Evolutionary conservation across 2,888 invertebrate species (phyloP).

Genomic region (Ophioninae sp.): DNA sequence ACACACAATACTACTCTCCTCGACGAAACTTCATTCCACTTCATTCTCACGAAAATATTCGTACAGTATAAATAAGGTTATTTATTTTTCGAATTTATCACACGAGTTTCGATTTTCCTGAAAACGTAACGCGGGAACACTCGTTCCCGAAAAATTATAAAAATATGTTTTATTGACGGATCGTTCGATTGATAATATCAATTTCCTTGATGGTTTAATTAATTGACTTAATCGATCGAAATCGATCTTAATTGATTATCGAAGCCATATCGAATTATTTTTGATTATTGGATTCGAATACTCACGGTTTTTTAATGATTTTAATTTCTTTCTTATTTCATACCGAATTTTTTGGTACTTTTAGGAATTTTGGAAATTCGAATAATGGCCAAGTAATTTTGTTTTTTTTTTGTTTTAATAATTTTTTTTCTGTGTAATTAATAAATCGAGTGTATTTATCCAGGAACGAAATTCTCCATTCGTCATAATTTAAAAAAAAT

Average conservation of each 20-base stretch:
- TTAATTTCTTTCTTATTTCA: neutral
- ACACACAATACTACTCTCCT: constrained; percentile 12
- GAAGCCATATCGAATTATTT: neutral
- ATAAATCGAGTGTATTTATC: too few species aligned
- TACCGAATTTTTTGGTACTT: neutral
- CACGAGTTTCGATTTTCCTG: neutral
- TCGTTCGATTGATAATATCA: neutral
- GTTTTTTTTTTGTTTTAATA: too few species aligned
- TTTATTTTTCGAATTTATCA: neutral
- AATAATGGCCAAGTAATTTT: too few species aligned
- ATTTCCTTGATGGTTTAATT: too few species aligned
- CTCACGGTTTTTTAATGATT: neutral
- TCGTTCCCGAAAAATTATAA: neutral
- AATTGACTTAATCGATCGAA: too few species aligned
- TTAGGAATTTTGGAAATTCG: neutral
- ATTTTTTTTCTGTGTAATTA: too few species aligned
- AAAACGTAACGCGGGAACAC: neutral
- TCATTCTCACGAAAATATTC: constrained; percentile 26
- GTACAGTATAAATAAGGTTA: neutral
- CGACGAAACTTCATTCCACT: constrained; percentile 2
- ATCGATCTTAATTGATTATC: neutral
- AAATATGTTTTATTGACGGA: neutral
- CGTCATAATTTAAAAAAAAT: too few species aligned
- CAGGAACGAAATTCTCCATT: too few species aligned
- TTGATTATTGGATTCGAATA: neutral